Conservation (phyloP, 2,888 invertebrate species). For the Nephrotoma appendiculata region DNA sequence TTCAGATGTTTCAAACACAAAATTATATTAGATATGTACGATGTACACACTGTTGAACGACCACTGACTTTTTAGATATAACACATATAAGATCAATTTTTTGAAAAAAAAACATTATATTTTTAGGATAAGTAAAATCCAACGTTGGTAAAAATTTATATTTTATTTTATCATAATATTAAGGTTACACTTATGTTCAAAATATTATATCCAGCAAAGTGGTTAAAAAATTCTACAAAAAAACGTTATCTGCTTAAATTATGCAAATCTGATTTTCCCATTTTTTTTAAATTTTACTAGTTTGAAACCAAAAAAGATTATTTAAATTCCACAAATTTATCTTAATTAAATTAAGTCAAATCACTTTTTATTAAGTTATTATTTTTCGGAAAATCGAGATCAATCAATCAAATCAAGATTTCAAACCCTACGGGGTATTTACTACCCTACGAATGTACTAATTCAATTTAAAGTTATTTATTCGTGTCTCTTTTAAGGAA, state of each 20-base stretch:
- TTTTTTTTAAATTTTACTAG: background rate
- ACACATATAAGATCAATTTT: background rate
- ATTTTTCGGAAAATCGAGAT: background rate
- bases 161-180: background rate
- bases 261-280: background rate
- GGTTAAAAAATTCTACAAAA: background rate
- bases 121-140: background rate
- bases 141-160: background rate
- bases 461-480: too few relatives aligned
- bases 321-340: background rate
- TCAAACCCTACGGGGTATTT: too few relatives aligned
- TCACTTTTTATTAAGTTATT: background rate
- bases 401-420: too few relatives aligned
- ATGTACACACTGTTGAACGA: background rate
- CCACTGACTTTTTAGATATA: background rate
- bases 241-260: background rate
- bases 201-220: background rate
- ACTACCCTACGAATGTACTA: too few relatives aligned
- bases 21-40: background rate
- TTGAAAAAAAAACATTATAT: background rate
- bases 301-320: background rate
- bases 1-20: background rate
- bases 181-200: background rate
- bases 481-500: too few relatives aligned
- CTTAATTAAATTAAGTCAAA: background rate